Evolutionary conservation across 2,888 invertebrate genomes (phyloP), one percentile per base, ranked within the genome.

Genomic region (Cerastis rubricosa): DNA sequence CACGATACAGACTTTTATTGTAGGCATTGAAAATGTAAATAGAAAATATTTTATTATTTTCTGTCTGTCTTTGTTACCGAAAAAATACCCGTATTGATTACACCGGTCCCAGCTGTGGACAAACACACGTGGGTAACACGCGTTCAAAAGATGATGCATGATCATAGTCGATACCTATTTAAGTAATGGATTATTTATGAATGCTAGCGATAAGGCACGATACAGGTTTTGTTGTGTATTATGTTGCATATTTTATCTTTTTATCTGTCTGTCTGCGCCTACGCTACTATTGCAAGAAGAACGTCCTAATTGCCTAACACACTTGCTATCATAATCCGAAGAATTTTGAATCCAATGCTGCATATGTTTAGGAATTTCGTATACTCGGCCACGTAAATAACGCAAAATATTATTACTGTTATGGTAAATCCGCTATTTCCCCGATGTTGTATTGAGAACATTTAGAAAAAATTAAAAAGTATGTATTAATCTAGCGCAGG

Each of bases 61-160:
- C 19, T 47, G 8, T 74, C 22, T 74, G 2, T 63, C 63, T 64
- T 35, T 35, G 35, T 35, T 35, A 35, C 35, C 35, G 35, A 35
- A 35, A 35, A 35, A 35, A 35, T 35, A 35, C 35, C 35, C 35
- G 35, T 35, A 35, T 35, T 35, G 35, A 35, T 35, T 3, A 35
- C 3, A 35, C 35, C 3, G 35, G 35, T 35, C 19, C 5, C 19
- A 35, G 19, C 22, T 11, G 61, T 51, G 40, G 19, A n/a, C 19
- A 35, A 25, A n/a, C 12, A 29, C 65, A 77, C 80, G 74, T 80
- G 80, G 19, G 2, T 47, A 61, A 35, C 84, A 84, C 71, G 71
- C 45, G n/a, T 69, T 51, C 14, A 57, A 70, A 17, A 66, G 40
- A 67, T 80, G 68, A 45, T 79, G 35, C 71, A 17, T 29, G 64